phyloP scores from a whole-genome alignment of 2,888 invertebrate genomes.

The Eupithecia inturbata region DNA sequence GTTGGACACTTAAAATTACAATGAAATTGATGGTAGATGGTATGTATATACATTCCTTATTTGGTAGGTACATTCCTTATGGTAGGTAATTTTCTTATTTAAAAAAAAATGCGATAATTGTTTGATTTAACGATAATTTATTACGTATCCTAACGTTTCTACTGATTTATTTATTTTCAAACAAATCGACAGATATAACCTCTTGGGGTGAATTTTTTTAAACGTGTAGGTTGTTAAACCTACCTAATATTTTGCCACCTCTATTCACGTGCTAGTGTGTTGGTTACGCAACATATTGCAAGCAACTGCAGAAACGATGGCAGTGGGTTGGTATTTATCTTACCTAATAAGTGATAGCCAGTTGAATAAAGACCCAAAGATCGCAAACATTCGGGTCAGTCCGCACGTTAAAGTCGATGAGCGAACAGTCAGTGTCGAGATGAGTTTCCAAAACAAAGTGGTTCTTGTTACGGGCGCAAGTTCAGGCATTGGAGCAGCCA shows the following conservation, averaged over 20 bases:
- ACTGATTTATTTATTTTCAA: background rate
- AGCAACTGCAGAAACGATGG: background rate
- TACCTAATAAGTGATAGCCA: conserved; percentile 3
- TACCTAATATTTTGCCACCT: background rate
- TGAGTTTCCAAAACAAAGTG: conserved; percentile 60
- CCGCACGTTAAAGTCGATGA: background rate
- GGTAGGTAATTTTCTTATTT: no score
- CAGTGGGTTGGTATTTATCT: background rate
- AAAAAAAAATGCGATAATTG: no score
- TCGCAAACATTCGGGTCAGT: conserved; percentile 9
- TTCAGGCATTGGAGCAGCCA: conserved; percentile 87
- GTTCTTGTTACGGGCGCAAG: conserved; percentile 84
- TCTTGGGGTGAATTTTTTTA: background rate
- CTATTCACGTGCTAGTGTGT: background rate
- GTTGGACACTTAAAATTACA: no score
- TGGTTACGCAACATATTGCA: background rate
- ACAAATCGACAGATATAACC: background rate
- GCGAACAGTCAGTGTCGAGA: conserved; percentile 8
- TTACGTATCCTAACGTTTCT: background rate
- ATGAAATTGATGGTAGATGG: no score
- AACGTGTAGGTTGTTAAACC: background rate
- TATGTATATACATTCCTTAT: no score
- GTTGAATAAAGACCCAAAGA: background rate
- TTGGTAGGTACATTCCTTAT: no score
- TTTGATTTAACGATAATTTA: no score